Evolutionary conservation across 2,113 vertebrate genomes (phyloP).

Genomic region (Chlorodrepanis virens): DNA sequence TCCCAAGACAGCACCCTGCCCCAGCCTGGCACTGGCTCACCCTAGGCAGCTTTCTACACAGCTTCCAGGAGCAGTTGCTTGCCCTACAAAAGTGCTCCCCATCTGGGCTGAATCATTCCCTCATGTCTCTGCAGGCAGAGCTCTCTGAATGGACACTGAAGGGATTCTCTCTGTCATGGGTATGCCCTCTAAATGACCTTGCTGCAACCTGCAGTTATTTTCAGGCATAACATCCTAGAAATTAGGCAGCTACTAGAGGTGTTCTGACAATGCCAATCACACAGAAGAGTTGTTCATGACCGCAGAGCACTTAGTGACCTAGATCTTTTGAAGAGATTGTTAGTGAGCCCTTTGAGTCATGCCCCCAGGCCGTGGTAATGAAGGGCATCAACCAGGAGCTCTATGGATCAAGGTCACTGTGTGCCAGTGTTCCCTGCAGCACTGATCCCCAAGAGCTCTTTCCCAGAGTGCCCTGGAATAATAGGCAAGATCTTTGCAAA

Average conservation of each 20-base stretch:
- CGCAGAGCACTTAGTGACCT: not conserved
- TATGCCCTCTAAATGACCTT: not conserved
- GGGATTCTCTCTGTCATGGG: not conserved
- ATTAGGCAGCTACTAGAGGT: not conserved
- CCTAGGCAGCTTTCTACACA: not conserved
- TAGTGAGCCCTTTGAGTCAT: not conserved
- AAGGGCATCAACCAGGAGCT: not conserved
- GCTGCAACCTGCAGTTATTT: not conserved
- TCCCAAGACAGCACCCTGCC: not conserved
- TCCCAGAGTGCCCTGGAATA: not conserved
- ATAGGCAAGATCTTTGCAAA: not conserved
- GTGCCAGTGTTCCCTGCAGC: fast-evolving
- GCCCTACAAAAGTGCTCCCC: not conserved
- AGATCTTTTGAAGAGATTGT: not conserved
- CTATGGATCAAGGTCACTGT: fast-evolving
- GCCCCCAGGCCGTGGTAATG: not conserved
- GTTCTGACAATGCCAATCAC: not conserved
- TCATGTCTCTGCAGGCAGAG: not conserved
- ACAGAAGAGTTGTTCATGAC: not conserved
- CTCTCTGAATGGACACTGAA: not conserved
- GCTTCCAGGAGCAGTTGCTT: not conserved
- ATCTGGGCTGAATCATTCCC: not conserved
- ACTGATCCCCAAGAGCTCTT: not conserved
- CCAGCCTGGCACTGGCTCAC: not conserved
- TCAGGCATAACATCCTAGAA: not conserved